Conservation (phyloP, 2,888 invertebrate genomes). For the Paralinhomoeus sp. region DNA sequence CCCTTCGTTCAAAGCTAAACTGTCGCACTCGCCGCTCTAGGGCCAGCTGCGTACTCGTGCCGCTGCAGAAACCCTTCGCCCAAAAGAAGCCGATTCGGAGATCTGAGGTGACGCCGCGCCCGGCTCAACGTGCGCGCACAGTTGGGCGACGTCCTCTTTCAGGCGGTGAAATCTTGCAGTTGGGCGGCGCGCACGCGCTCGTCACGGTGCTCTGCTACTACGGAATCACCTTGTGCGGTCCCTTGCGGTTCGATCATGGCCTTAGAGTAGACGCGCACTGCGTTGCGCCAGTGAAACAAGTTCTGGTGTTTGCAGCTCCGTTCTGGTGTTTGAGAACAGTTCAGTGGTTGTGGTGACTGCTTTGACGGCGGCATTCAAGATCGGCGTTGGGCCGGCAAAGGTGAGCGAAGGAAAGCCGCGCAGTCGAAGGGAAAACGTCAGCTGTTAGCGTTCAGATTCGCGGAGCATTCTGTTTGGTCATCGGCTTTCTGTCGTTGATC, state of each 20-base stretch:
- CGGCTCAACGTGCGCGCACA: slow-evolving; percentile 12
- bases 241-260: slow-evolving; percentile 32
- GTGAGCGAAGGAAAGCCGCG: no score
- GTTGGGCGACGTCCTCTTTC: slow-evolving; percentile 20
- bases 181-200: slow-evolving; percentile 27
- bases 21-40: slow-evolving; percentile 25
- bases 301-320: slow-evolving; percentile 21
- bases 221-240: slow-evolving; percentile 35
- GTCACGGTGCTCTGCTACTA: slow-evolving; percentile 33
- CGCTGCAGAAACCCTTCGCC: slow-evolving; percentile 32
- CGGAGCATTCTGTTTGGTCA: slow-evolving; percentile 26
- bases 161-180: slow-evolving; percentile 28
- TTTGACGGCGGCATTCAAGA: slow-evolving; percentile 30
- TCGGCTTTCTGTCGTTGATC: slow-evolving; percentile 31
- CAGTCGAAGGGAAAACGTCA: slow-evolving; percentile 15
- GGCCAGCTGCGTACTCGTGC: slow-evolving; percentile 27
- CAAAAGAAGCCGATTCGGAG: slow-evolving; percentile 19
- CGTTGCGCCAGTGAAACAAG: no score
- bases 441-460: slow-evolving; percentile 1
- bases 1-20: not conserved
- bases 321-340: slow-evolving; percentile 33
- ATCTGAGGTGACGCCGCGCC: slow-evolving; percentile 8
- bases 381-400: slow-evolving; percentile 28
- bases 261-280: no score
- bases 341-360: slow-evolving; percentile 31